These are phyloP conservation scores for Equus quagga DNA, from an alignment of 2,113 vertebrate genomes.

Conservation along the genomic window DNA sequence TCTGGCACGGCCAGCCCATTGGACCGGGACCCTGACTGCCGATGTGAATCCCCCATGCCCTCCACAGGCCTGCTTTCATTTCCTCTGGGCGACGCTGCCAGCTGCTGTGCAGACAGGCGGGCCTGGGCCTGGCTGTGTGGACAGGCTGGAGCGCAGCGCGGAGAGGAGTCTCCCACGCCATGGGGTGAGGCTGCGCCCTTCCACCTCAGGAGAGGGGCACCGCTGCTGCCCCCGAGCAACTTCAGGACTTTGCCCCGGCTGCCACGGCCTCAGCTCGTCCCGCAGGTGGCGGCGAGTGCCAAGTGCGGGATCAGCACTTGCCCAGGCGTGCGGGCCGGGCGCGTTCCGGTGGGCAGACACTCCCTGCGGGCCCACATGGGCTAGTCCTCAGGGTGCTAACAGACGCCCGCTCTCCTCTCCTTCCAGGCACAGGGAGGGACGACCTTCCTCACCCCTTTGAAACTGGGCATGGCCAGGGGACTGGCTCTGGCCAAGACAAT, in stretches of 20 bases:
- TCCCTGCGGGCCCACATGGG: fast-evolving
- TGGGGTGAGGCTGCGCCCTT: background rate
- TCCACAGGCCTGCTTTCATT: background rate
- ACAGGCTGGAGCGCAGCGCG: fast-evolving
- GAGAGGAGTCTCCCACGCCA: too few species aligned
- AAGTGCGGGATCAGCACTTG: fast-evolving
- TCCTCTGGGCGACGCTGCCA: fast-evolving
- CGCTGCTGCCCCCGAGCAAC: background rate
- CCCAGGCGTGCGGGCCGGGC: fast-evolving
- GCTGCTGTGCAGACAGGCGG: fast-evolving
- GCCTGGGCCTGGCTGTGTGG: fast-evolving
- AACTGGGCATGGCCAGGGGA: fast-evolving
- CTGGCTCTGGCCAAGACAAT: too few species aligned
- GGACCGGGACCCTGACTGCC: fast-evolving
- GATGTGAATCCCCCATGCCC: fast-evolving
- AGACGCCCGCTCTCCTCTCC: background rate
- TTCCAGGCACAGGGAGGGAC: background rate
- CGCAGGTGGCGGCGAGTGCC: background rate
- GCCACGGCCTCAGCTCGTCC: background rate
- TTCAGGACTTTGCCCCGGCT: background rate
- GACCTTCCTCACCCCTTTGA: background rate
- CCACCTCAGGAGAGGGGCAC: background rate
- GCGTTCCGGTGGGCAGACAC: fast-evolving
- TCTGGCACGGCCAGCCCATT: fast-evolving
- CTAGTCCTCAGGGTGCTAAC: background rate